These are phyloP conservation scores for Falco punctatus DNA, from an alignment of 2,113 vertebrate genomes.

Conservation along the genomic window DNA sequence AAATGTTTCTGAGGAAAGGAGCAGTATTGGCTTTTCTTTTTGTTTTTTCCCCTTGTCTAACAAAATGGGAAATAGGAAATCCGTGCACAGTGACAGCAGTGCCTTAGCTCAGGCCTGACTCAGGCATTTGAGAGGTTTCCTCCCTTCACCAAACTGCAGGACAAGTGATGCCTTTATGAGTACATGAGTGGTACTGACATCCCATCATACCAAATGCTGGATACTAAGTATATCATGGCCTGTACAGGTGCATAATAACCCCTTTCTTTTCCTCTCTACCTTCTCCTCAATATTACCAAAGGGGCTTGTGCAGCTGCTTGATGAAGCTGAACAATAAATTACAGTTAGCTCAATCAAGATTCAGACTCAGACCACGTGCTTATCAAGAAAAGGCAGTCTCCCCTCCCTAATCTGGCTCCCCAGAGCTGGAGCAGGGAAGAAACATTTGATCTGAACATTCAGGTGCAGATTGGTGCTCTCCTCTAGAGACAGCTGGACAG, in stretches of 20 bases:
- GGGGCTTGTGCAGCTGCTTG: neutral
- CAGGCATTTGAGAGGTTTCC: neutral
- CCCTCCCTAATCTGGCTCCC: neutral
- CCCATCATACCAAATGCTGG: neutral
- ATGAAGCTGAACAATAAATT: neutral
- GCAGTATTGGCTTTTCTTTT: neutral
- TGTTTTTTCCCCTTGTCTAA: neutral
- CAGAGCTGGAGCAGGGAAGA: neutral
- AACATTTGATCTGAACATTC: accelerated
- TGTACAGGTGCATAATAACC: accelerated
- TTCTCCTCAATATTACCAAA: neutral
- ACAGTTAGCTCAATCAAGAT: accelerated
- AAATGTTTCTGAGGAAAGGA: neutral
- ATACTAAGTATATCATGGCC: neutral
- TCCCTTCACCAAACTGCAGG: neutral
- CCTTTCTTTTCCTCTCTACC: neutral
- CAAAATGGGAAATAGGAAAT: neutral
- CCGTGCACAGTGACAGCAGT: neutral
- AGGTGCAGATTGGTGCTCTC: accelerated
- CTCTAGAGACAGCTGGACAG: neutral
- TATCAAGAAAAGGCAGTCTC: accelerated
- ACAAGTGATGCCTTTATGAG: neutral
- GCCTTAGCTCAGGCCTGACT: neutral
- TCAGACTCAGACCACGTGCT: neutral
- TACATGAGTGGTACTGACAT: neutral